Base-by-base conservation (phyloP, 2,113 vertebrate genomes). In the Capra hircus region DNA sequence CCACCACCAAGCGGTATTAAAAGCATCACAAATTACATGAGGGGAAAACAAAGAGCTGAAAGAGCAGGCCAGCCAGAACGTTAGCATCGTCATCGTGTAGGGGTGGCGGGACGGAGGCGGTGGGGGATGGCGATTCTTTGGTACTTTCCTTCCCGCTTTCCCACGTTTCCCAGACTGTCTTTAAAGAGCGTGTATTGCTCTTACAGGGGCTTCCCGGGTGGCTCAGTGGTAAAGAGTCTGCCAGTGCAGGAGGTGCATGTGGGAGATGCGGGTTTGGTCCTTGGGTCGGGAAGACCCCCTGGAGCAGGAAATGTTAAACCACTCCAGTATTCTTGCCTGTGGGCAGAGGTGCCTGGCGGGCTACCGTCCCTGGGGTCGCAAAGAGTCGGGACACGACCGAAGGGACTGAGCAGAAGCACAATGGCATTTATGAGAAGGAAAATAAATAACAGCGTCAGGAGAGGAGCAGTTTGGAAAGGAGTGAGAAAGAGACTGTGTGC, bases 91-190 rank as follows among this genome's bases (percentile, higher is more conserved):
- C 85, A 25, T 16, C 45, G 0, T 1, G 12, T 1, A 28, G 62
- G 43, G 11, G 23, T 6, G 7, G 67, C 33, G 55, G 80, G 90
- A 28, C 3, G 9, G 12, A 2, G 12, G 13, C 15, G 67, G 19
- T 4, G 33, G 81, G 43, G 48, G 48, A 50, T 2, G 74, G 48
- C 40, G 7, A 30, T 59, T 5, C 21, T 57, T 62, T 60, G 53
- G 74, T 62, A 9, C 71, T 92, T 71, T 90, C 62, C 83, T 82
- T 71, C 86, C 92, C 67, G 50, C 88, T 84, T 83, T 91, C 21
- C 90, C 60, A 15, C 81, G 11, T 60, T 96, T 85, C 62, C 92
- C 92, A 60, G 45, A 83, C 57, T 77, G 90, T 71, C 94, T 80
- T 48, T 96, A 85, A 96, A 45, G 92, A 91, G 77, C 52, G 1